Evolutionary conservation across 2,797 vertebrate species (phyloP), one percentile per base, ranked within the genome.

Genomic region (Apogon hyalosoma): DNA sequence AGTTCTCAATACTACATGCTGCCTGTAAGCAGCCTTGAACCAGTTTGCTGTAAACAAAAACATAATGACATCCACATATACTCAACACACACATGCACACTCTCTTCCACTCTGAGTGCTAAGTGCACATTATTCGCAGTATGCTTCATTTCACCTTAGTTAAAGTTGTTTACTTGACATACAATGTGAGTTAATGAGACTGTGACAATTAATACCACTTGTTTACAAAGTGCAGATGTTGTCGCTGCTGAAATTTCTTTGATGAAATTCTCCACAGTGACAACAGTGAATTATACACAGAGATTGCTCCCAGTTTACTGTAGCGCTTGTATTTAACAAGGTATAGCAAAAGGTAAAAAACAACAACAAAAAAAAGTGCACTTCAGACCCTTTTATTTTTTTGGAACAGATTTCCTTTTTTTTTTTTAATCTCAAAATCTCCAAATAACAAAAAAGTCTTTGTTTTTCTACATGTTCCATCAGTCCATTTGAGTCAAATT

Each of bases 61-160:
- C 53, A 45, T 45, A 58, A 28, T 4, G 39, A 52, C 38, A 60
- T 19, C 3, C 24, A 39, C 13, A 68, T 3, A 58, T 36, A 51
- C 24, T 53, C 46, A 64, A 56, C 45, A 63, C 61, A 69, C 51
- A 16, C 43, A 65, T 42, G 2, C 11, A 42, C 15, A 47, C 11
- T 33, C 58, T 48, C 66, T 48, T 63, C 31, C 61, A 57, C 77
- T 83, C 33, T 36, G 9, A 9, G 16, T 67, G 64, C 48, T 73
- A 85, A 81, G 71, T 78, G 65, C 80, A 82, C 69, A 83, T 88
- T 77, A 79, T 83, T 87, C 77, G 72, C 65, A 63, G 61, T 62
- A 84, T 51, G 75, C 86, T 83, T 84, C 83, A 87, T 88, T 88
- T 85, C 78, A 84, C 77, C 80, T 85, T 68, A 70, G 66, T 77